Evolutionary conservation across 2,797 vertebrate genomes (phyloP), one percentile per base, ranked within the genome.

Genomic region (Ispidina picta): DNA sequence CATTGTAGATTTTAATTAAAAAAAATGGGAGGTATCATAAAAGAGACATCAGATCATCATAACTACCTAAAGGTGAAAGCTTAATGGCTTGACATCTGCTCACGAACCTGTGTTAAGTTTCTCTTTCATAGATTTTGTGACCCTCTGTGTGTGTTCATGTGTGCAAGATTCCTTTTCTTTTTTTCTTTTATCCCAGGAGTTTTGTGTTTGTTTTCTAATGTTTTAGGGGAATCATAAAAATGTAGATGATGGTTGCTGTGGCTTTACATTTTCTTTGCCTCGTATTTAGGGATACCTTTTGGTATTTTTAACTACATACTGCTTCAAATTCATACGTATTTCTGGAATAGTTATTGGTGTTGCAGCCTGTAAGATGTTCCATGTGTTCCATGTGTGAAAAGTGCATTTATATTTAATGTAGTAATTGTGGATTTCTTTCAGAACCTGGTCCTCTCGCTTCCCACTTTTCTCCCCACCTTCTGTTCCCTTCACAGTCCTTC

Each of bases 1-100:
- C 81, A 59, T 64, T 80, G 69, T 71, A 73, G 87, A 85, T 92
- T 89, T 92, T 94, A 93, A 94, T 95, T 91, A 8, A 81, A 93
- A 94, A 37, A 94, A 82, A 55, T 21, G 62, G 73, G 59, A 41
- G 15, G 76, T 91, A 84, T 33, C 49, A 89, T 91, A 77, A 92
- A 96, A 89, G 88, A 88, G 72, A 78, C 79, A 94, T 83, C 86
- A 84, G 64, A 77, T 90, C 74, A 66, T 95, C 84, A 43, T 92
- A 93, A 80, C 83, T 84, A 37, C 79, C 48, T 73, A 78, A 78
- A 93, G 79, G 73, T 94, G 83, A 93, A 91, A 92, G 74, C 89
- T 94, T 91, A 88, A 92, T 83, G 88, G 69, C 78, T 86, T 85
- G 31, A 93, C 89, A 82, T 90, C 59, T 92, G 44, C 70, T 86